These are phyloP conservation scores for Hestina assimilis DNA, from an alignment of 1,140 invertebrate species.

Conservation along the genomic window DNA sequence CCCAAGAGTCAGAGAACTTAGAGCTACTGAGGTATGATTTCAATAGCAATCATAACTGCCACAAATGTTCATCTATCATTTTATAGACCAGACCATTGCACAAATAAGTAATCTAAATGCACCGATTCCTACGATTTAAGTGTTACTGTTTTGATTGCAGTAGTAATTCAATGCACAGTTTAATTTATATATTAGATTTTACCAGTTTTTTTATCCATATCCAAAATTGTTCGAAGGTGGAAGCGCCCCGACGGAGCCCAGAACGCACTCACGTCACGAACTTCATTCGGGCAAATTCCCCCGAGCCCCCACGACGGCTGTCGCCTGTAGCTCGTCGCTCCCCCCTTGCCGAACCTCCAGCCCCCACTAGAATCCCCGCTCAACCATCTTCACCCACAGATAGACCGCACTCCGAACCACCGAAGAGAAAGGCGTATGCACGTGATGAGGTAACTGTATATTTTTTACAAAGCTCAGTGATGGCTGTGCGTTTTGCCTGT, in stretches of 20 bases:
- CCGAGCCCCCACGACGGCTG: slow-evolving; percentile 47
- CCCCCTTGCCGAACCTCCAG: slow-evolving; percentile 47
- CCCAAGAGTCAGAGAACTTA: slow-evolving; percentile 61
- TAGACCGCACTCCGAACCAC: slow-evolving; percentile 67
- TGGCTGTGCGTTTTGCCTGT: no score
- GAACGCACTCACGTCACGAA: slow-evolving; percentile 71
- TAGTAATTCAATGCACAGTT: neutral
- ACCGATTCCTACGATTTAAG: no score
- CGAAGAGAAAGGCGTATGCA: slow-evolving; percentile 67
- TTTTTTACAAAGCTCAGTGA: no score
- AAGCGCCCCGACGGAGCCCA: slow-evolving; percentile 67
- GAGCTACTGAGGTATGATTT: slow-evolving; percentile 58
- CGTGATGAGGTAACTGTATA: slow-evolving; percentile 62
- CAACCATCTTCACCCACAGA: slow-evolving; percentile 39
- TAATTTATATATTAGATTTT: no score
- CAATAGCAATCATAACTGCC: no score
- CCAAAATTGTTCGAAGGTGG: slow-evolving; percentile 46
- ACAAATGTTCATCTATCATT: no score
- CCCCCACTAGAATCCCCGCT: slow-evolving; percentile 28
- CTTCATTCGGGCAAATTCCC: slow-evolving; percentile 70
- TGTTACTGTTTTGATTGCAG: neutral
- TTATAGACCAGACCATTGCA: no score
- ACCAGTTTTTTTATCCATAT: neutral
- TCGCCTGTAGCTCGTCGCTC: slow-evolving; percentile 46
- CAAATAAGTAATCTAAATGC: no score